Conservation (phyloP, 2,888 invertebrate genomes). For the Bibio marci region DNA sequence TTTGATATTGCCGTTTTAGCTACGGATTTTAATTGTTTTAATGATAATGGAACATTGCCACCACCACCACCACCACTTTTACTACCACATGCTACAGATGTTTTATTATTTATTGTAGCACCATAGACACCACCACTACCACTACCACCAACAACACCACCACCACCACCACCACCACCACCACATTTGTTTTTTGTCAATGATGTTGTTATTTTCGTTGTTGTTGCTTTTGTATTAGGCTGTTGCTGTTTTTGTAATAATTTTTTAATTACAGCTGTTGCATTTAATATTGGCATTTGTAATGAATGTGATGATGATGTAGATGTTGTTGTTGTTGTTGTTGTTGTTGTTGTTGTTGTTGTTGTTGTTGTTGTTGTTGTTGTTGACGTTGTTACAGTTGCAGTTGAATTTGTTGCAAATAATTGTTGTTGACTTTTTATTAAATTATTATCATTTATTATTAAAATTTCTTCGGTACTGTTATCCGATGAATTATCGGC, state of each 20-base stretch:
- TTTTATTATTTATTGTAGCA: too few species aligned
- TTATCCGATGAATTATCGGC: conserved; percentile 22
- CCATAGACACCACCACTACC: neutral
- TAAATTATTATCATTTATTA: conserved; percentile 10
- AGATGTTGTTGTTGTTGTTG: too few species aligned
- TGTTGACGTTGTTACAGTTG: neutral
- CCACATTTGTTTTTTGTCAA: neutral
- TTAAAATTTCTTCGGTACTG: conserved; percentile 16
- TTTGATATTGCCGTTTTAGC: neutral
- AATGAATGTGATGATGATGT: too few species aligned
- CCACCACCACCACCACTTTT: neutral
- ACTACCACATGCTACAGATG: too few species aligned
- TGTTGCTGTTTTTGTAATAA: too few species aligned
- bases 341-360: too few species aligned
- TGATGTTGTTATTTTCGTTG: too few species aligned
- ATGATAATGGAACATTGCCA: too few species aligned
- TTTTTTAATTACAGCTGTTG: neutral
- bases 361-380: neutral
- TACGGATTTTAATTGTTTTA: neutral
- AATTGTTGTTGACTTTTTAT: conserved; percentile 8
- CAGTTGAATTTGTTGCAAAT: neutral
- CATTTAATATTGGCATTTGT: too few species aligned
- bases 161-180: neutral
- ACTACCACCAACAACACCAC: neutral
- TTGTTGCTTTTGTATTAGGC: neutral